Base-by-base conservation (phyloP, 2,888 invertebrate genomes). In the Ephialtes manifestator region DNA sequence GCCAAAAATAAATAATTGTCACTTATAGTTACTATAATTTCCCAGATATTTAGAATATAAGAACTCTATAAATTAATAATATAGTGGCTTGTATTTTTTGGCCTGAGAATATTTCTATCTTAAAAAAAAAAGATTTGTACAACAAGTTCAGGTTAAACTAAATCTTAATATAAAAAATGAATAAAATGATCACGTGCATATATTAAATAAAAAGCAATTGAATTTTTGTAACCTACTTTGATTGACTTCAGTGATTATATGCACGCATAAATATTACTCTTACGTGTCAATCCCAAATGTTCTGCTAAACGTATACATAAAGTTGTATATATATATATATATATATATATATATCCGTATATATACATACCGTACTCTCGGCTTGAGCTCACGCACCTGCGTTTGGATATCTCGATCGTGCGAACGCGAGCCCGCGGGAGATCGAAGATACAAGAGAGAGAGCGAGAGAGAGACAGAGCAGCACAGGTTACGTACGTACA, bases 351-450 rank as follows among this genome's bases (percentile, higher is more conserved):
- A 63, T 53, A 63, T n/a, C n/a, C n/a, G n/a, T 13, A 39, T 63
- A 35, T 60, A 63, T 15, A 63, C 39, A 63, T 63, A 65, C 53
- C 53, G 53, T 31, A 51, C n/a, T 10, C 11, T 39, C 31, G 74
- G 13, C 46, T 75, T 63, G 74, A 31, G 63, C 43, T 74, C 58
- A 46, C 58, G 74, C 63, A 75, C 48, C 48, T 75, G 74, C 60
- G 65, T 39, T 65, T 20, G 74, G 63, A 75, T 75, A 68, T 77
- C 77, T 55, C 53, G 67, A 77, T 77, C 67, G 77, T 58, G 77
- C 68, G 77, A 77, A 55, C 77, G 35, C 77, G 67, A 67, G 67
- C 55, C 67, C 28, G 77, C 31, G 77, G 46, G 63, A 77, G 77
- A 77, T 68, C 53, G 65, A 74, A 74, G 74, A 46, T 74, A 74